Evolutionary conservation across 2,888 invertebrate genomes (phyloP).

Genomic region (Lasioglossum leucozonium): DNA sequence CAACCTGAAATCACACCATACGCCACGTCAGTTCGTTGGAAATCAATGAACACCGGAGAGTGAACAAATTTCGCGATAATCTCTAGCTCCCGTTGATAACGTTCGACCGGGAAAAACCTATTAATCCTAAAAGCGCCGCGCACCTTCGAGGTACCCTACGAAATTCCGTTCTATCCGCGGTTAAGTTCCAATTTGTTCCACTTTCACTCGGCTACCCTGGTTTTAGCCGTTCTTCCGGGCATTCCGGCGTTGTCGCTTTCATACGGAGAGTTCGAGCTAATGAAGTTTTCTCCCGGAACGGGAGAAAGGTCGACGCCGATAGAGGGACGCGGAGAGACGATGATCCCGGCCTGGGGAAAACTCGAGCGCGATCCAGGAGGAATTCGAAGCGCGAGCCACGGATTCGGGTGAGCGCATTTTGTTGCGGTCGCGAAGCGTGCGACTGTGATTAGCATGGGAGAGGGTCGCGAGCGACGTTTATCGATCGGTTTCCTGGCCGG

Average conservation of each 20-base stretch:
- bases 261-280: not conserved
- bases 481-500: conserved; percentile 31
- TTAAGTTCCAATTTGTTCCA: not conserved
- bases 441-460: conserved; percentile 34
- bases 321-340: not conserved
- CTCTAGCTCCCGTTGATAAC: not conserved
- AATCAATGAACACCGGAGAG: not conserved
- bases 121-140: not conserved
- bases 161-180: not conserved
- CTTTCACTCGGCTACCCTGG: not conserved
- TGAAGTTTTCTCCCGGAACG: not conserved
- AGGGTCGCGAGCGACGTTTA: conserved; percentile 30
- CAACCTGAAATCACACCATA: conserved; percentile 51
- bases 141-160: not conserved
- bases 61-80: not conserved
- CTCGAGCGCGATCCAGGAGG: not conserved
- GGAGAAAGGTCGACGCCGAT: not conserved
- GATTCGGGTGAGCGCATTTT: conserved; percentile 11
- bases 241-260: not conserved
- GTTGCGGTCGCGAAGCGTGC: conserved; percentile 12
- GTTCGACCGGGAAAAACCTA: not conserved
- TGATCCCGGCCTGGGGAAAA: not conserved
- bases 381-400: not conserved
- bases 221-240: not conserved
- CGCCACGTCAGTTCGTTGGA: not conserved